Evolutionary conservation across 2,888 invertebrate genomes (phyloP), one percentile per base, ranked within the genome.

Genomic region (Ceramica pisi): DNA sequence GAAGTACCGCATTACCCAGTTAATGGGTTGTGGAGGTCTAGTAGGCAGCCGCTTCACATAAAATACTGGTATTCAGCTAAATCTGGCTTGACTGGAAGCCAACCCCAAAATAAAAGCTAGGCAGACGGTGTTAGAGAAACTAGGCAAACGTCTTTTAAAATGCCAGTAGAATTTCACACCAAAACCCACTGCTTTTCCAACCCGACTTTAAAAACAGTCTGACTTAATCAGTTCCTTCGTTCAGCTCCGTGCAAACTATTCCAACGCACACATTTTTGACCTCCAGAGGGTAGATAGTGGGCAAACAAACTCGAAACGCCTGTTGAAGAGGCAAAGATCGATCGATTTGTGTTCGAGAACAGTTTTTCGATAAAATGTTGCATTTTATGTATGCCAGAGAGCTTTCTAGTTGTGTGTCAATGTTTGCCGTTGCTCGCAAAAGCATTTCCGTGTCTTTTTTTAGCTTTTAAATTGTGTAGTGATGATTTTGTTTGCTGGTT

Each of bases 401-500:
- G 71, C 62, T 59, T 75, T 85, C 68, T 75, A 74, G 73, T 79
- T 57, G 72, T 75, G 35, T 73, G 86, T 75, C 73, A 84, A 84
- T 81, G 65, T 84, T 84, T 83, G 81, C 65, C 41, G 57, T 67
- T 35, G 35, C 53, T 64, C 50, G 73, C 55, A 66, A 81, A 81
- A 85, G 86, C 77, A 67, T 81, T 83, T 71, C 66, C 70, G 44
- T 83, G 77, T 78, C 21, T 80, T 77, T 83, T 80, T 78, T 75
- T 53, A 71, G 75, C 75, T 79, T 85, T 81, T 61, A 76, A 62
- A 70, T 57, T 35, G 59, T 76, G 72, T 73, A 66, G 69, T 68
- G 65, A 71, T 78, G 66, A 72, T 69, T 74, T 73, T 72, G 21
- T 76, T 76, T 69, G 66, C 50, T 19, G 16, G 21, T 16, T 48